phyloP scores from a whole-genome alignment of 2,797 vertebrate genomes.

The Lithobates pipiens region DNA sequence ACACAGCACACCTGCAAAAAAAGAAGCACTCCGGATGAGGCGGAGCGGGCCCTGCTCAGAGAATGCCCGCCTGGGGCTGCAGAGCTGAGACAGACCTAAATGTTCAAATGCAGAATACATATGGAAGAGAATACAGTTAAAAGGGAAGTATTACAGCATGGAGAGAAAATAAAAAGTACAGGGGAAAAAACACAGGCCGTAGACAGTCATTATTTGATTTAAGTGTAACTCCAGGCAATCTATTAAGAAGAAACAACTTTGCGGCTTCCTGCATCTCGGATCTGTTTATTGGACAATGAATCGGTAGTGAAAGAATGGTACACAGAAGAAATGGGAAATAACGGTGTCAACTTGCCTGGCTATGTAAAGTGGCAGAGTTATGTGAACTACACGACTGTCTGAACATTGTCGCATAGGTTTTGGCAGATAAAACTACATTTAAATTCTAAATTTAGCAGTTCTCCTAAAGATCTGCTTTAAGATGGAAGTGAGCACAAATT shows the following conservation, averaged over 20 bases:
- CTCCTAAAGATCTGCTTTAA: neutral
- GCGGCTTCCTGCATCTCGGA: no score
- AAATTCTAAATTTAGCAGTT: no score
- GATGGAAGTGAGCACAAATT: conserved; percentile 18
- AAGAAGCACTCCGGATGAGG: conserved; percentile 99
- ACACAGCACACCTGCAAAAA: conserved; percentile 99
- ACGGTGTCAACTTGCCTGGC: no score
- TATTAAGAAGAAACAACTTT: no score
- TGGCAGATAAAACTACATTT: no score
- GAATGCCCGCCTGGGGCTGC: conserved; percentile 99
- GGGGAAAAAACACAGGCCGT: conserved; percentile 64
- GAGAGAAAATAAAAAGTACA: conserved; percentile 65
- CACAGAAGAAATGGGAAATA: no score
- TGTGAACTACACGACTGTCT: no score
- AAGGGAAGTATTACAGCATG: conserved; percentile 73
- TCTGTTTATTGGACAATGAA: no score
- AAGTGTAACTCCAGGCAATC: no score
- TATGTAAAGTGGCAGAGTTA: no score
- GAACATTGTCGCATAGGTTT: no score
- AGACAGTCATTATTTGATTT: neutral
- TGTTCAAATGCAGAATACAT: conserved; percentile 84
- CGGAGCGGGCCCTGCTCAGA: conserved; percentile 99
- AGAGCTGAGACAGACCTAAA: conserved; percentile 99
- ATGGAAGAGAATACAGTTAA: conserved; percentile 80
- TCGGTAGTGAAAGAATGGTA: no score